These are phyloP conservation scores for Forficula auricularia DNA, from an alignment of 1,140 invertebrate species.

Conservation along the genomic window DNA sequence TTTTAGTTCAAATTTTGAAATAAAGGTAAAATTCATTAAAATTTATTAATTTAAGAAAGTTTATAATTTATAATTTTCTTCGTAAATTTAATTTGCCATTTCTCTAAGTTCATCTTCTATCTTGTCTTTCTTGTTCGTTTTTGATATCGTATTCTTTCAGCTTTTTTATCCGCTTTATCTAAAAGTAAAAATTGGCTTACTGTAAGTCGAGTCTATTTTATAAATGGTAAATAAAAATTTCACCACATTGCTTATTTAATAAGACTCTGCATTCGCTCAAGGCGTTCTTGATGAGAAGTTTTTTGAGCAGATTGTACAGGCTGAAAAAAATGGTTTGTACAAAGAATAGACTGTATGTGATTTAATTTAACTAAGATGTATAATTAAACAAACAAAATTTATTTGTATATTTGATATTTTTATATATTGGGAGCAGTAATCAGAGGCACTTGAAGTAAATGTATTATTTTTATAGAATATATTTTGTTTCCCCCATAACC, in stretches of 20 bases:
- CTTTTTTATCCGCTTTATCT: slow-evolving; percentile 90
- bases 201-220: slow-evolving; percentile 11
- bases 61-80: slow-evolving; percentile 44
- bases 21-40: no score
- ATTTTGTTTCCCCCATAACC: no score
- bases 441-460: no score
- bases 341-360: no score
- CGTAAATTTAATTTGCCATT: slow-evolving; percentile 69
- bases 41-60: no score
- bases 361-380: slow-evolving; percentile 17
- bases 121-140: slow-evolving; percentile 72
- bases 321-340: slow-evolving; percentile 13
- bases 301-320: slow-evolving; percentile 33
- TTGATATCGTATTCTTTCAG: slow-evolving; percentile 66
- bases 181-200: slow-evolving; percentile 22
- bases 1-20: no score
- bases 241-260: slow-evolving; percentile 78
- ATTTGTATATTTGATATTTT: no score
- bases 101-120: slow-evolving; percentile 77
- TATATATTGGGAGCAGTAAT: no score
- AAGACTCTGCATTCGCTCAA: slow-evolving; percentile 80
- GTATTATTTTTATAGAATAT: no score
- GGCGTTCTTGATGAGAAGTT: slow-evolving; percentile 61
- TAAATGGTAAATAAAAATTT: no score
- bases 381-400: no score